Evolutionary conservation across 1,140 invertebrate species (phyloP), one percentile per base, ranked within the genome.

Genomic region (Holotrichia oblita): DNA sequence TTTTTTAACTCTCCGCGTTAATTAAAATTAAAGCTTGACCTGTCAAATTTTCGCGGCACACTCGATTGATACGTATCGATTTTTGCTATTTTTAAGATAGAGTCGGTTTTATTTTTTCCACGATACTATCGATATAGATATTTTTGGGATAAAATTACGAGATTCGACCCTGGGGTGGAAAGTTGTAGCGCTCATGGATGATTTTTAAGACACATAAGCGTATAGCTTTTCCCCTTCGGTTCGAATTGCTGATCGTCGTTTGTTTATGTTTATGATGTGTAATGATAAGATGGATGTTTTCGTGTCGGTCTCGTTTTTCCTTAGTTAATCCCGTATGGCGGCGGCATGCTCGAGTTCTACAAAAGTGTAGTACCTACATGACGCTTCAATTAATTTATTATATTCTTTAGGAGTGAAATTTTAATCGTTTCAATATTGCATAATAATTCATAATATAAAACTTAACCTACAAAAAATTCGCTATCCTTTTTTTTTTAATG

Each of bases 201-300:
- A 89, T 91, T 87, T 83, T 85, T 88, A 85, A 82, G 82, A 90
- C 86, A 89, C 94, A 95, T 96, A 97, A 97, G 95, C 95, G 95
- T 97, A 96, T 96, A 96, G 94, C 95, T 96, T 97, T 96, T 96
- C 94, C 95, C 95, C 93, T 94, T 94, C 89, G 88, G 90, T 81
- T 82, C 69, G 22, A 55, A 76, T 76, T 76, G 44, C 41, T 9
- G 27, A 27, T 27, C 61, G 6, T 12, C 61, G 22, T 27, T 69
- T 24, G 48, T 55, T 55, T 55, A 34, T 34, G 27, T 34, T 34
- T 34, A 34, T 34, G 27, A 34, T 34, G 4, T 4, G 27, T 34
- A 34, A 34, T 34, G 27, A 34, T 34, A 34, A 34, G 27, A 34
- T 34, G 27, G 27, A 34, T 34, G 27, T 34, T 34, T n/a, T 34